Evolutionary conservation across 2,797 vertebrate genomes (phyloP), one percentile per base, ranked within the genome.

Genomic region (Ptychobarbus kaznakovi): DNA sequence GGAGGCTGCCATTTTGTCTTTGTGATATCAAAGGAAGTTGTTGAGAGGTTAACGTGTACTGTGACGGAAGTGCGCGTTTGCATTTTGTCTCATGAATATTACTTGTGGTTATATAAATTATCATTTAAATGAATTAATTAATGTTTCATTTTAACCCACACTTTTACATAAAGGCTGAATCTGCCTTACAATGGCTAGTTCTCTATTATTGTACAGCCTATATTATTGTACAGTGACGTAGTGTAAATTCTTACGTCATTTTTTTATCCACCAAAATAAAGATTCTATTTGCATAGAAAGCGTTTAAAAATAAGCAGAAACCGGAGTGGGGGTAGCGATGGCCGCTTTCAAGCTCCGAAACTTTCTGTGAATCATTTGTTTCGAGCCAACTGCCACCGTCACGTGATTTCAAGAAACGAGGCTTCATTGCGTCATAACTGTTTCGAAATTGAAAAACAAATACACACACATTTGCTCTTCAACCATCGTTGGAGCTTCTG

Each of bases 1-100:
- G 91, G 92, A 89, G 11, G 94, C 91, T 28, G 97, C 96, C 97
- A 98, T 98, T 92, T 94, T 94, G 89, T 78, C 82, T 87, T 49
- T 89, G 22, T 7, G 32, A 32, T 32, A 9, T 9, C 1, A 32
- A 63, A 44, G 20, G 82, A 85, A 70, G 83, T 72, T 40, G 85
- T 65, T 61, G 0, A 72, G 32, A 32, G 32, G 32, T 32, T 32
- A 32, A 32, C 2, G 92, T 90, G 93, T 25, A 93, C 18, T 35
- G 5, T 81, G 42, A 16, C 12, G 81, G 72, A 88, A 76, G 6
- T 16, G 38, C 44, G 35, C 40, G 51, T 40, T 72, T 20, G 32
- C 8, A 20, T 73, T 25, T 28, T 28, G 44, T 32, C 4, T 32
- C 13, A 13, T 20, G 6, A 20, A 32, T 20, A 11, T 32, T 32